Conservation (phyloP, 1,140 invertebrate genomes). For the Homalodisca vitripennis region DNA sequence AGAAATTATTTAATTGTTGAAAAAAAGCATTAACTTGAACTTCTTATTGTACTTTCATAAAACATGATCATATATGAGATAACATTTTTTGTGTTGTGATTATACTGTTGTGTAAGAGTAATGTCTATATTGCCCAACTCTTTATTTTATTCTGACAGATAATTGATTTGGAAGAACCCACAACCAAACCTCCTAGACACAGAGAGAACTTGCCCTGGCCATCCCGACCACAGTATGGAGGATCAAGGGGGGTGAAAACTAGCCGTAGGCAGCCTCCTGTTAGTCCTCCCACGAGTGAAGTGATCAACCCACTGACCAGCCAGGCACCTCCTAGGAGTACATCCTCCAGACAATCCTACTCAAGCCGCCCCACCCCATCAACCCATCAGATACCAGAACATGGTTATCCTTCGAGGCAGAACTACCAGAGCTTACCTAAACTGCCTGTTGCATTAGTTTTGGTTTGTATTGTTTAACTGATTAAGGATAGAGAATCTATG, state of each 20-base stretch:
- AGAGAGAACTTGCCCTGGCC: constrained; percentile 22
- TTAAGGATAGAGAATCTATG: no score
- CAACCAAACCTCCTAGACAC: constrained; percentile 14
- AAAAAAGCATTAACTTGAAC: no score
- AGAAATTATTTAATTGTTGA: no score
- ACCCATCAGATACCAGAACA: not conserved
- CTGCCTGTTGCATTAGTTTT: not conserved
- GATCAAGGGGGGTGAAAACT: not conserved
- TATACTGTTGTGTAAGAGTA: no score
- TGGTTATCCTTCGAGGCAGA: no score
- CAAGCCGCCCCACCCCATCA: not conserved
- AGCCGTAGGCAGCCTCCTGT: not conserved
- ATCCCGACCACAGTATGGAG: not conserved
- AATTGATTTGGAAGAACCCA: not conserved
- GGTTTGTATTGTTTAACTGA: no score
- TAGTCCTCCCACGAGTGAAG: not conserved
- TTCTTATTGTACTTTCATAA: no score
- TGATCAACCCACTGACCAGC: not conserved
- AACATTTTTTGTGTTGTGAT: no score
- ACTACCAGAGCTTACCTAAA: not conserved
- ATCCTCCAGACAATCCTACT: not conserved
- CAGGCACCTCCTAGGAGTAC: not conserved
- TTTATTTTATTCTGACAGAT: no score
- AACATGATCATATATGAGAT: no score
- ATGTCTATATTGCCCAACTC: no score